Evolutionary conservation across 2,113 vertebrate genomes (phyloP).

Genomic region (Meles meles): DNA sequence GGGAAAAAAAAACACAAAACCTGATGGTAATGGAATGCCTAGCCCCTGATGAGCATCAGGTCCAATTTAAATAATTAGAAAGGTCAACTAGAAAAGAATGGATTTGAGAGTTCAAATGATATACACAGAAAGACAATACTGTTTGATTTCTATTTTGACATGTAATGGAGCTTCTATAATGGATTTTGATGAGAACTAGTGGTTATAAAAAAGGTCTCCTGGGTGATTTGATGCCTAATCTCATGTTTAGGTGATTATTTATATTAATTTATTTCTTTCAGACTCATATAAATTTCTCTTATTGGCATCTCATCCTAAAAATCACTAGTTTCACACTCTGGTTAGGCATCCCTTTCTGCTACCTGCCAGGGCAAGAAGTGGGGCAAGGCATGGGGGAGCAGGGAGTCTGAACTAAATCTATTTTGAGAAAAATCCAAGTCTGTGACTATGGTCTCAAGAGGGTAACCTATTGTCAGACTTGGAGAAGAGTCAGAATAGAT

Average conservation of each 20-base stretch:
- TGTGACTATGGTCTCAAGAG: not conserved
- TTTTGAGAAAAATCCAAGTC: conserved; percentile 4
- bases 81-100: not conserved
- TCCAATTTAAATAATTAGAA: conserved; percentile 23
- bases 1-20: not conserved
- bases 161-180: not conserved
- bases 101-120: not conserved
- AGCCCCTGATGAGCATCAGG: not conserved
- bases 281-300: not conserved
- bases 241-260: not conserved
- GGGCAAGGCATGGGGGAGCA: not conserved
- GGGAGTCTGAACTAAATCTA: not conserved
- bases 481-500: not conserved
- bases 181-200: not conserved
- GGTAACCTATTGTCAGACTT: not conserved
- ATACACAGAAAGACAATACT: not conserved
- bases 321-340: not conserved
- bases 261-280: not conserved
- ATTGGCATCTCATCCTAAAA: not conserved
- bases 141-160: conserved; percentile 3
- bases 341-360: not conserved
- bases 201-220: not conserved
- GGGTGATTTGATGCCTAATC: not conserved
- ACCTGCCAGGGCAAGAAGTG: not conserved
- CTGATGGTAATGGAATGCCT: not conserved